A percentile compares a stretch with the other conserved stretches of the same genome.
These are phyloP conservation scores for Tachycineta bicolor DNA, from an alignment of 2,113 vertebrate species.

Conservation along the genomic window DNA sequence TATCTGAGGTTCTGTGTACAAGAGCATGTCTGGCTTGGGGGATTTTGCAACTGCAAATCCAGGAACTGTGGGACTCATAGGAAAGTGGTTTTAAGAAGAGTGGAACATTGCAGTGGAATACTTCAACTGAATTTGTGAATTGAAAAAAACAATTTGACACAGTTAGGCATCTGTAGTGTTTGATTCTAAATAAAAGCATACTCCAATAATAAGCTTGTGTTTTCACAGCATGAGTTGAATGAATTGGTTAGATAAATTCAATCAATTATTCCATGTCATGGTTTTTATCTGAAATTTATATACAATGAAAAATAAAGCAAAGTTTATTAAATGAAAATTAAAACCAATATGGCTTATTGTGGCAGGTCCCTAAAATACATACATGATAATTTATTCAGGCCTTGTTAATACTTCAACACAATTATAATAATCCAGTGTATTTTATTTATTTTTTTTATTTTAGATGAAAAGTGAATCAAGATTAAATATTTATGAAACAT, in stretches of 20 bases:
- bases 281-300: conserved; percentile 2
- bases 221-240: conserved; percentile 10
- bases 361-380: conserved; percentile 2
- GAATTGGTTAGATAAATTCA: neutral
- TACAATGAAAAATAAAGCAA: neutral
- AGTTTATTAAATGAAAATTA: neutral
- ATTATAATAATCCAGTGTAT: conserved; percentile 11
- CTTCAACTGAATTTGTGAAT: neutral
- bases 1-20: neutral
- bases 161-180: neutral
- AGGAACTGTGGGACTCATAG: neutral
- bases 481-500: conserved; percentile 41
- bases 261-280: neutral
- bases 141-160: neutral
- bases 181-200: conserved; percentile 8
- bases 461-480: conserved; percentile 26
- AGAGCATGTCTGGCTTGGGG: neutral
- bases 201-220: neutral
- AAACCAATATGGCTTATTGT: neutral
- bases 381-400: conserved; percentile 20
- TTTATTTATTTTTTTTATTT: conserved; percentile 28
- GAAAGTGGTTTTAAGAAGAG: neutral
- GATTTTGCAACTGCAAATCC: neutral
- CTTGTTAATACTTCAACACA: conserved; percentile 41
- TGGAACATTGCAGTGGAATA: neutral